Evolutionary conservation across 2,797 vertebrate species (phyloP).

Genomic region (Salmo trutta): DNA sequence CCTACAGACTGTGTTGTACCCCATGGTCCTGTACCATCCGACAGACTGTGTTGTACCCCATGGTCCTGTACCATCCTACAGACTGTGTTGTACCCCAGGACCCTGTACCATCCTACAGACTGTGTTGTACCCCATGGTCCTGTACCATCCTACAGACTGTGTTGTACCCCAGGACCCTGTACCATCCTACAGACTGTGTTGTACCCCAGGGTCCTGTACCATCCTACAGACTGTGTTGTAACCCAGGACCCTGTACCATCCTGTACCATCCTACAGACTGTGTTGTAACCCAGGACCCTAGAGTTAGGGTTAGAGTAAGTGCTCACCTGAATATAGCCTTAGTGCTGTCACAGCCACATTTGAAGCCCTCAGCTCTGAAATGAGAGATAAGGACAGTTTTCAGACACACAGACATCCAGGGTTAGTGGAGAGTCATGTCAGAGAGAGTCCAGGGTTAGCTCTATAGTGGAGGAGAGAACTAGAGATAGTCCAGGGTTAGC

Average conservation of each 20-base stretch:
- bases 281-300: slow-evolving; percentile 1
- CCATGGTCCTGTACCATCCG: not conserved
- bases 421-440: too few species aligned
- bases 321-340: slow-evolving; percentile 88
- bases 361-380: slow-evolving; percentile 85
- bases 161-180: not conserved
- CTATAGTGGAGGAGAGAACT: too few species aligned
- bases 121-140: not conserved
- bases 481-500: too few species aligned
- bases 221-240: not conserved
- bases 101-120: not conserved
- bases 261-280: not conserved
- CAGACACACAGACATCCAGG: not conserved
- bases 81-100: too few species aligned
- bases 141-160: not conserved
- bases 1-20: not conserved
- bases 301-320: not conserved
- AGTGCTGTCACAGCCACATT: slow-evolving; percentile 86
- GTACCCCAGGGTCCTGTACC: not conserved
- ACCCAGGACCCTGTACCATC: not conserved
- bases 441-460: too few species aligned
- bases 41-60: slow-evolving; percentile 3
- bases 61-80: not conserved
- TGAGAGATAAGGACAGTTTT: slow-evolving; percentile 23
- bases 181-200: too few species aligned